A percentile compares a stretch with the other conserved stretches of the same genome.
Evolutionary conservation across 2,113 vertebrate species (phyloP).

Genomic region (Solenodon paradoxus): DNA sequence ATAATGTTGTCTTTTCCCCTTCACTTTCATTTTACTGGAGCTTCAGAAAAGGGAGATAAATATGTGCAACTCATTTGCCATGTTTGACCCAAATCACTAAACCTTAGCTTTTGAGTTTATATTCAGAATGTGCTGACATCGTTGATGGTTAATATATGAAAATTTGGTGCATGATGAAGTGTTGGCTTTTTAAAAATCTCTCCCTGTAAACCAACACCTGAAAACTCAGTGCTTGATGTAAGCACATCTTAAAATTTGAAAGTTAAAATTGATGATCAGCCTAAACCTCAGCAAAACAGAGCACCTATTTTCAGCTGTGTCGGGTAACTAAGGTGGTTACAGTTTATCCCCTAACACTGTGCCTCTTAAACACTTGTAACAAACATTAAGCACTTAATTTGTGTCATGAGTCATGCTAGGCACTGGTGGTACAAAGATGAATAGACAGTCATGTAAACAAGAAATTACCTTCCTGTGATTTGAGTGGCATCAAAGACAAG

Average conservation of each 20-base stretch:
- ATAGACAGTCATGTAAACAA: slow-evolving; percentile 15
- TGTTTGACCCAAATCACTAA: slow-evolving; percentile 51
- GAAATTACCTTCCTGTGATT: neutral
- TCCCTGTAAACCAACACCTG: neutral
- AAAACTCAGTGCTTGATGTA: slow-evolving; percentile 5
- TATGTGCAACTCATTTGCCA: slow-evolving; percentile 43
- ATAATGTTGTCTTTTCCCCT: neutral
- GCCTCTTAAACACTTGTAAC: slow-evolving; percentile 22
- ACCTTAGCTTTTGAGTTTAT: slow-evolving; percentile 49
- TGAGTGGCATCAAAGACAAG: neutral
- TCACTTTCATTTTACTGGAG: slow-evolving; percentile 42
- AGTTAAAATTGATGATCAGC: slow-evolving; percentile 13
- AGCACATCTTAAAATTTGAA: slow-evolving; percentile 49
- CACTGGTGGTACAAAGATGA: slow-evolving; percentile 6
- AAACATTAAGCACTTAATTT: slow-evolving; percentile 21
- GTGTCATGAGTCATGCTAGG: slow-evolving; percentile 30
- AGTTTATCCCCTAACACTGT: neutral
- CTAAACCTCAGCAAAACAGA: neutral
- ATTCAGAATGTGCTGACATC: slow-evolving; percentile 45
- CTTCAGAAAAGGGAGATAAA: slow-evolving; percentile 58
- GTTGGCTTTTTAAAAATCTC: slow-evolving; percentile 49
- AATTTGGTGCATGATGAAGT: slow-evolving; percentile 46
- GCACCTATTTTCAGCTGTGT: neutral
- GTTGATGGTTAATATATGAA: slow-evolving; percentile 51
- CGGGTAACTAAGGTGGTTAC: neutral